These are phyloP conservation scores for Lucinisca nassula DNA, from an alignment of 2,888 invertebrate species.

Conservation along the genomic window DNA sequence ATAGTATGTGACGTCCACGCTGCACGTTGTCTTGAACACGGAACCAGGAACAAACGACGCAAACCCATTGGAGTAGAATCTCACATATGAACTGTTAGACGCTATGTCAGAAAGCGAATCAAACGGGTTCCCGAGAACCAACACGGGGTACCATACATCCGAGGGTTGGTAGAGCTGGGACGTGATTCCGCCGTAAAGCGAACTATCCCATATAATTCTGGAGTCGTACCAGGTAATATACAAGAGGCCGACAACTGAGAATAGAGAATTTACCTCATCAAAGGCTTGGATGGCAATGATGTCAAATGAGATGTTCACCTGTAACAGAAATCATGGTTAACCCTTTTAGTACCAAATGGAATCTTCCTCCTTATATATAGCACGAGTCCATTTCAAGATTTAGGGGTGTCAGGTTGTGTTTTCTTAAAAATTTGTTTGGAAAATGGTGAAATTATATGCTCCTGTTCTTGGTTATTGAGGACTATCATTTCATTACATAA, in stretches of 20 bases:
- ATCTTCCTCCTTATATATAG: too few relatives aligned
- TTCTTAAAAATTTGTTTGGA: too few relatives aligned
- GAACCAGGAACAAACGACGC: slow-evolving; percentile 52
- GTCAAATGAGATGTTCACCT: slow-evolving; percentile 36
- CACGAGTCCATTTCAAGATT: too few relatives aligned
- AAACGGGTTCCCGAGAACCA: slow-evolving; percentile 61
- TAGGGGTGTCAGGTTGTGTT: too few relatives aligned
- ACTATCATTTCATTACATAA: too few relatives aligned
- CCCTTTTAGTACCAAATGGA: too few relatives aligned
- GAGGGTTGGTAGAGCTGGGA: slow-evolving; percentile 34
- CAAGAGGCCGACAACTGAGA: slow-evolving; percentile 43
- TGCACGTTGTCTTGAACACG: slow-evolving; percentile 59
- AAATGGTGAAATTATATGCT: too few relatives aligned
- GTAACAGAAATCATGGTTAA: too few relatives aligned
- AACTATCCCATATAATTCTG: slow-evolving; percentile 53
- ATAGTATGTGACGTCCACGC: slow-evolving; percentile 64
- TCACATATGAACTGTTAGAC: slow-evolving; percentile 48
- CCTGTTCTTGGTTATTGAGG: too few relatives aligned
- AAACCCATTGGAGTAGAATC: slow-evolving; percentile 43
- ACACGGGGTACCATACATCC: slow-evolving; percentile 65
- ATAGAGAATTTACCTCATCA: slow-evolving; percentile 58
- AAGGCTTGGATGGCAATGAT: slow-evolving; percentile 59
- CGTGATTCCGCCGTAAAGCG: slow-evolving; percentile 33
- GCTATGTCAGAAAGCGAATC: slow-evolving; percentile 52
- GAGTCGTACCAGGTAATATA: slow-evolving; percentile 59